phyloP scores from a whole-genome alignment of 2,113 vertebrate genomes.

The Oxygymnocypris stewartii region DNA sequence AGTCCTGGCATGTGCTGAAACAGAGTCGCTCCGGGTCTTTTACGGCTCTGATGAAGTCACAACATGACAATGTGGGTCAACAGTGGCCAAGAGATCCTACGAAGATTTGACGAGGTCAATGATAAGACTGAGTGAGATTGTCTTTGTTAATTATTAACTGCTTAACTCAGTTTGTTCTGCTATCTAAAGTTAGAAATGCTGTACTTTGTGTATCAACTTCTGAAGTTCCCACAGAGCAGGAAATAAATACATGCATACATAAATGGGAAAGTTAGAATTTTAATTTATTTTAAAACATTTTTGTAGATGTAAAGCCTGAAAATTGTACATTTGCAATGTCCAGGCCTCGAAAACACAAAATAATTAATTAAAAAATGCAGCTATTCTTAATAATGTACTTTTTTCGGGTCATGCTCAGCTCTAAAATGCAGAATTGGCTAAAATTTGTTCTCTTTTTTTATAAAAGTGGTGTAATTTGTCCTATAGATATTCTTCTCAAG shows the following conservation, averaged over 20 bases:
- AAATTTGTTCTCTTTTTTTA: too few relatives aligned
- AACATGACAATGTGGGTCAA: neutral
- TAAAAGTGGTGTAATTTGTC: neutral
- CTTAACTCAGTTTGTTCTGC: too few relatives aligned
- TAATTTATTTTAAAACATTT: too few relatives aligned
- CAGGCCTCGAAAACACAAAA: too few relatives aligned
- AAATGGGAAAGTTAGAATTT: too few relatives aligned
- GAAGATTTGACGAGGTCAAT: neutral
- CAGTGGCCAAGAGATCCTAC: neutral
- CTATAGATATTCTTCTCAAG: neutral
- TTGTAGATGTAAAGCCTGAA: too few relatives aligned
- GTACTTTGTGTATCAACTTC: too few relatives aligned
- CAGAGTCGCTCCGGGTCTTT: neutral
- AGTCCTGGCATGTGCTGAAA: neutral
- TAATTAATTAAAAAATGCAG: neutral
- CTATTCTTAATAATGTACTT: neutral
- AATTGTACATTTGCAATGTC: too few relatives aligned
- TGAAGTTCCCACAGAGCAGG: too few relatives aligned
- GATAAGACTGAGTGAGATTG: neutral
- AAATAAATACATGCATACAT: too few relatives aligned
- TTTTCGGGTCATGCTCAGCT: neutral
- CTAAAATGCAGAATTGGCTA: neutral
- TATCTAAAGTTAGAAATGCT: neutral
- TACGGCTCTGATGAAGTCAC: neutral
- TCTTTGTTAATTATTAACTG: neutral